Conservation (phyloP, 2,113 vertebrate genomes). For the Oreochromis spilurus region DNA sequence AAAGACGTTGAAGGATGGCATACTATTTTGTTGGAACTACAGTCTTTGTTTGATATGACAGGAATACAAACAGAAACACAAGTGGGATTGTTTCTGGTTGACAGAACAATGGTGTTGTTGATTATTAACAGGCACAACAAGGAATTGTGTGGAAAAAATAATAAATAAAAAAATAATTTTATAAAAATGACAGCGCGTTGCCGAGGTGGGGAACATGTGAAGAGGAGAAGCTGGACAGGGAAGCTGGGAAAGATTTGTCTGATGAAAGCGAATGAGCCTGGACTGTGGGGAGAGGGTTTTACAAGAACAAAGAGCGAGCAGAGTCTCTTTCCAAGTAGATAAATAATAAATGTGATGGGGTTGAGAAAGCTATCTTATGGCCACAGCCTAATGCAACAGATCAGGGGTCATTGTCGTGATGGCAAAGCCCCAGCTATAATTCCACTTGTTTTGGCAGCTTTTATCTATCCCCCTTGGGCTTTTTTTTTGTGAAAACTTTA, state of each 20-base stretch:
- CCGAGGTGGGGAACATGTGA: neutral
- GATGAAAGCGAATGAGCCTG: conserved; percentile 31
- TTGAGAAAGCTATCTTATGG: conserved; percentile 24
- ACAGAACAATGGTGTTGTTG: neutral
- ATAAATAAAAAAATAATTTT: neutral
- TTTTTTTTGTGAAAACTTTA: conserved; percentile 15
- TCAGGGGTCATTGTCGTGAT: conserved; percentile 38
- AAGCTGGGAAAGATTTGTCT: conserved; percentile 5
- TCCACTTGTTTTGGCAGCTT: conserved; percentile 40
- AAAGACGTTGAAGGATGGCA: neutral
- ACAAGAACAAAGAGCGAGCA: neutral
- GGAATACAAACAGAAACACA: conserved; percentile 3
- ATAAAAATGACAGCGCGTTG: neutral
- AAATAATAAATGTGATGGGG: conserved; percentile 52
- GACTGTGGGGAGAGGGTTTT: neutral
- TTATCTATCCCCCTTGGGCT: conserved; percentile 8
- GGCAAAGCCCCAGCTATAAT: neutral
- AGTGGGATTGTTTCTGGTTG: neutral
- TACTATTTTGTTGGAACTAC: neutral
- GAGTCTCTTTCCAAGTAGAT: conserved; percentile 31
- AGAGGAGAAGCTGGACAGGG: neutral
- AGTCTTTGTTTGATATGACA: conserved; percentile 6
- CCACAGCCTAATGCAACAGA: conserved; percentile 36
- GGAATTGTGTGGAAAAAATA: neutral
- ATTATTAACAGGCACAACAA: neutral